A percentile compares a stretch with the other conserved stretches of the same genome.
These are phyloP conservation scores for Phenganax marumi DNA, from an alignment of 92 coral and sea anemone species.

Conservation along the genomic window DNA sequence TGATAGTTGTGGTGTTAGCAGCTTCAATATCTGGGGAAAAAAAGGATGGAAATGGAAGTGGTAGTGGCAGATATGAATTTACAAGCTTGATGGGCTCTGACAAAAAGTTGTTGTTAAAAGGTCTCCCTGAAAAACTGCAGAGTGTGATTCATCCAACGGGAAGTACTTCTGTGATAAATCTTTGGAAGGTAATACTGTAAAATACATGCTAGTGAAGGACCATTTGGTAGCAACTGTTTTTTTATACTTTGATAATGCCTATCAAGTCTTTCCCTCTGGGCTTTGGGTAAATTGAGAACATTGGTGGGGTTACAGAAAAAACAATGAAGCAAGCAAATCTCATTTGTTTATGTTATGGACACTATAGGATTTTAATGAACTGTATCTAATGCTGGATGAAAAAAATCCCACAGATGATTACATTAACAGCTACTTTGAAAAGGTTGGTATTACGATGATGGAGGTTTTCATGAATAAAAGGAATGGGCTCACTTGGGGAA, in stretches of 20 bases:
- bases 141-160: background rate
- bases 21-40: background rate
- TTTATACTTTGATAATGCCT: background rate
- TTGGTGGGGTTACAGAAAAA: background rate
- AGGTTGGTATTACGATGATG: background rate
- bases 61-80: background rate
- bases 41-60: background rate
- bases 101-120: background rate
- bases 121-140: background rate
- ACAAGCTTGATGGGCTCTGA: background rate
- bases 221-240: background rate
- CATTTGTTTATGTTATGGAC: background rate
- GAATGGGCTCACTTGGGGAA: background rate
- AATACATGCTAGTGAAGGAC: background rate
- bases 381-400: background rate
- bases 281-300: background rate
- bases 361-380: background rate
- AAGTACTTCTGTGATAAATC: background rate
- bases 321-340: background rate
- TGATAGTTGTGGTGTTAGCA: background rate
- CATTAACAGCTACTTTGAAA: background rate
- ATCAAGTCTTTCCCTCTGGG: background rate
- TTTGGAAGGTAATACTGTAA: conserved; percentile 3
- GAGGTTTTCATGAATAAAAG: background rate
- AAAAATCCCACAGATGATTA: background rate